Conservation (phyloP, 2,888 invertebrate species). For the Eupeodes latifasciatus region DNA sequence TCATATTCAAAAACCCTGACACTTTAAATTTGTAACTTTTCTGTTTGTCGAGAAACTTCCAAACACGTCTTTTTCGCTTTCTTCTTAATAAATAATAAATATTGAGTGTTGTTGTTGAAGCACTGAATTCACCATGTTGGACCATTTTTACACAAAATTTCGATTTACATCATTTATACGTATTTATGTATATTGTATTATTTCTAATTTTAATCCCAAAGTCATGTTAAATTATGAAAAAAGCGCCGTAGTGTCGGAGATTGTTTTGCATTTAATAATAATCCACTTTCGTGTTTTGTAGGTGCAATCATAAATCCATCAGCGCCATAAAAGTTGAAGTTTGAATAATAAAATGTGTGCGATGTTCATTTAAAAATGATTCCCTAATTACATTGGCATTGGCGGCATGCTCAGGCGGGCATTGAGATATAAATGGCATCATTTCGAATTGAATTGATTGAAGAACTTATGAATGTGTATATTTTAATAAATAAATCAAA, state of each 20-base stretch:
- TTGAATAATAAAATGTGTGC: conserved; percentile 5
- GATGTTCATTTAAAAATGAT: conserved; percentile 47
- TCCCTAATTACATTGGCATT: conserved; percentile 43
- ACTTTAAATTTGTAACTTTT: no score
- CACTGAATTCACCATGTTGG: no score
- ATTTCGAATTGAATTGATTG: conserved; percentile 42
- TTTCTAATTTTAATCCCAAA: background rate
- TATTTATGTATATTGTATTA: no score
- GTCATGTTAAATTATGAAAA: conserved; percentile 24
- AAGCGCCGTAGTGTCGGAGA: conserved; percentile 16
- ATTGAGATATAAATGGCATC: background rate
- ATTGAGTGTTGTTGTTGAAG: no score
- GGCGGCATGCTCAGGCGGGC: no score
- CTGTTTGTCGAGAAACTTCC: no score
- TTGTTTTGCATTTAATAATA: conserved; percentile 14
- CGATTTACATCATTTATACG: no score
- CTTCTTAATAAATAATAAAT: no score
- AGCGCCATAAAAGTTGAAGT: conserved; percentile 9
- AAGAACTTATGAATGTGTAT: conserved; percentile 35
- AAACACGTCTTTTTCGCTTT: no score
- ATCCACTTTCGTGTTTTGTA: conserved; percentile 15
- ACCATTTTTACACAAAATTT: no score
- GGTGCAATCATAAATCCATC: conserved; percentile 66
- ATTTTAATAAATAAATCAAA: background rate
- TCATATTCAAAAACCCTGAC: no score